Evolutionary conservation across 2,888 invertebrate species (phyloP), one percentile per base, ranked within the genome.

Genomic region (Laspeyria flexula): DNA sequence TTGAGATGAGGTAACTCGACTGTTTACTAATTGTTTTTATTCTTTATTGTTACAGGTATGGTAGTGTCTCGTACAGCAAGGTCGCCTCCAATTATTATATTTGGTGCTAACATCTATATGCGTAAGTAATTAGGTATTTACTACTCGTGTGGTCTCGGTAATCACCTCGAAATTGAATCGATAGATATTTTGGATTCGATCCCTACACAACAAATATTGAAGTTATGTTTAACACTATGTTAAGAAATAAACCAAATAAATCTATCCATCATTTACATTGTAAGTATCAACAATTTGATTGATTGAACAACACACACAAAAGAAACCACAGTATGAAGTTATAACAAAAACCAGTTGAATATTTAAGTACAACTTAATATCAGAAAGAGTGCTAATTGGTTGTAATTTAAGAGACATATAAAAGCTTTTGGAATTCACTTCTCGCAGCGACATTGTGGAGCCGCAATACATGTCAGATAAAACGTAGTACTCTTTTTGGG

Each of bases 11-110:
- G 86, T 82, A 83, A 79, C 70, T 57, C 63, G 69, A 70, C 77
- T 81, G 76, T 81, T 83, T 83, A 86, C 79, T 89, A 86, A 90
- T 88, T 87, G 83, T 82, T 86, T 83, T 83, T 84, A 82, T 86
- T 85, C 79, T 65, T 79, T 75, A 85, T 89, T 90, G 88, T 90
- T 88, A 74, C 86, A 85, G 86, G 87, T 90, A 88, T 79, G 84
- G 79, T 71, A 55, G 68, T 40, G 65, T 75, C 72, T 74, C 65
- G 49, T 68, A 62, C 60, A 54, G 61, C 76, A 71, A 77, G 81
- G 75, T 73, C 70, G 65, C 43, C 55, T 51, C 48, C 51, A 43
- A 30, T 25, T 50, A 38, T 37, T 45, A 46, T 35, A 29, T 43
- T 47, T 31, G 15, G 27, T 57, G 45, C 49, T 43, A 31, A 13